Base-by-base conservation (phyloP, 1,140 invertebrate species). In the Drosophila tristis region DNA sequence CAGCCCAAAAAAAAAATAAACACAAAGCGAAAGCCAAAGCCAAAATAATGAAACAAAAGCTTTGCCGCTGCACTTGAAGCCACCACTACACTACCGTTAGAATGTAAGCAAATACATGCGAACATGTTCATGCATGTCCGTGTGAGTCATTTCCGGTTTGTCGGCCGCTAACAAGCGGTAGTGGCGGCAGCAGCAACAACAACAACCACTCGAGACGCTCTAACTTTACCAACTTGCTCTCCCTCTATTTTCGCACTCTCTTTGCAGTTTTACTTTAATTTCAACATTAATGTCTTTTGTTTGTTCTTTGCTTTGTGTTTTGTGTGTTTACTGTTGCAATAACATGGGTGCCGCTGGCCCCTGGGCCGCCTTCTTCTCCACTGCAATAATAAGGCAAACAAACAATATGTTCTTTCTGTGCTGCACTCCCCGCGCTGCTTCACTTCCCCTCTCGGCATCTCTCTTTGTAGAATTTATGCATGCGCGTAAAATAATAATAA, bases 401-500 rank as follows among this genome's bases (percentile, higher is more conserved):
- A 78, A 78, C 47, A 57, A 70, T 68, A 72, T 70, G 56, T 65
- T 63, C 55, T 54, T 63, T 63, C 35, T 61, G 68, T 71, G 39
- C 53, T 68, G 62, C 20, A 64, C 29, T 74, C 66, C 35, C 20
- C 16, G 58, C 42, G 25, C 47, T 58, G 45, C 55, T 47, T 44
- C 35, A 2, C 35, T 39, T 2, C 0, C 11, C 23, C 4, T 25
- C 23, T 3, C 23, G 2, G 0, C 23, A 25, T 3, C 4, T 0
- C 23, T 9, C 35, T 13, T 39, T 13, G 47, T 45, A 59, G 48
- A 84, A 75, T 78, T 84, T 84, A 75, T 79, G 72, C 75, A 84
- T 62, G 80, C 76, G 80, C 80, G 56, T 82, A 82, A 82, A 82
- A 84, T 78, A 84, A 84, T 82, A 82, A 74, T 72, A 72, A 78